Evolutionary conservation across 2,797 vertebrate species (phyloP).

Genomic region (Helicolenus hilgendorfi): DNA sequence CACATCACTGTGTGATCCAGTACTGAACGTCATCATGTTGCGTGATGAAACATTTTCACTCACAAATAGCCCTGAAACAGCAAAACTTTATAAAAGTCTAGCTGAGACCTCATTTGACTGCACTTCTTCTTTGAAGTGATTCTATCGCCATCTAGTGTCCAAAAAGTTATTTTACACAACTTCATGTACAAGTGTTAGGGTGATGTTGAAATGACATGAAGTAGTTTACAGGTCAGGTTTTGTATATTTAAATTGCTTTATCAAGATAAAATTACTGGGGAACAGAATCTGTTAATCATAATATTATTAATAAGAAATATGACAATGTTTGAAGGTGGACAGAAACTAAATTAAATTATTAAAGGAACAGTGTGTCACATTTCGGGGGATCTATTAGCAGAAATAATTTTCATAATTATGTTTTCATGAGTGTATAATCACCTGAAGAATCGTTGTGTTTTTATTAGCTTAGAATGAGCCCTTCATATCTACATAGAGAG

Average conservation of each 20-base stretch:
- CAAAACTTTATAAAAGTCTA: not conserved
- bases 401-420: no score
- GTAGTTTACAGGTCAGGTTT: not conserved
- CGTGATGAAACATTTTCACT: not conserved
- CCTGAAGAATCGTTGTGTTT: no score
- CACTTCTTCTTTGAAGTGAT: not conserved
- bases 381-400: no score
- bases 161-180: not conserved
- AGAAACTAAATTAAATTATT: not conserved
- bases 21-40: not conserved
- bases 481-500: no score
- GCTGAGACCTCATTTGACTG: not conserved
- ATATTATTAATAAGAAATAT: not conserved
- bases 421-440: no score
- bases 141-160: conserved; percentile 66
- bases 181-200: not conserved
- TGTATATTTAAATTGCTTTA: not conserved
- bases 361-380: no score
- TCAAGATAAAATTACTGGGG: not conserved
- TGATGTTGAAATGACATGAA: not conserved
- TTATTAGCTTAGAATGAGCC: rapidly evolving
- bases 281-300: not conserved
- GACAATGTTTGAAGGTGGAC: not conserved
- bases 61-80: not conserved
- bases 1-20: not conserved